Evolutionary conservation across 1,140 invertebrate species (phyloP).

Genomic region (Trigoniulus corallinus): DNA sequence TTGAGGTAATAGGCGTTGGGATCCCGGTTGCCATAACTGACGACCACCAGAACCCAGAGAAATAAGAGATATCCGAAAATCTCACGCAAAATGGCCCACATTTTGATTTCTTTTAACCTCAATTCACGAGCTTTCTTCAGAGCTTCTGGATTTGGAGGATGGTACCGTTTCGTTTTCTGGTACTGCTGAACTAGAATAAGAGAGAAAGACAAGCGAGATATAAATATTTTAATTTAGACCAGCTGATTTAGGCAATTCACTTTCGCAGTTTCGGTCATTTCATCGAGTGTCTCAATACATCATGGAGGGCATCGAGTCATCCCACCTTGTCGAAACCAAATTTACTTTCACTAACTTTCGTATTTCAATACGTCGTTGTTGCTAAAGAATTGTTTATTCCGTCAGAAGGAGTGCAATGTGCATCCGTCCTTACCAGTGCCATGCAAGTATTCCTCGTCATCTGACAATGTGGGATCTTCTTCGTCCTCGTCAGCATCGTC

Average conservation of each 20-base stretch:
- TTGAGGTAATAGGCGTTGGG: slow-evolving; percentile 26
- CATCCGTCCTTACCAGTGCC: not conserved
- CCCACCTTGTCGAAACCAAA: too few relatives aligned
- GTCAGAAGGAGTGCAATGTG: too few relatives aligned
- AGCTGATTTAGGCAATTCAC: not conserved
- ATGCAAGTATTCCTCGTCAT: slow-evolving; percentile 17
- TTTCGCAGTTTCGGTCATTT: not conserved
- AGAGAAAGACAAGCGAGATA: not conserved
- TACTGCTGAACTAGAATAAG: not conserved
- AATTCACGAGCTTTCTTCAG: slow-evolving; percentile 26
- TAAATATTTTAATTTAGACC: not conserved
- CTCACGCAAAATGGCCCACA: slow-evolving; percentile 29
- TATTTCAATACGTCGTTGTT: too few relatives aligned
- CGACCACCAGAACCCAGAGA: slow-evolving; percentile 29
- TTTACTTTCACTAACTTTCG: too few relatives aligned
- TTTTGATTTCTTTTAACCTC: slow-evolving; percentile 29
- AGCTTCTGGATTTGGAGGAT: slow-evolving; percentile 14
- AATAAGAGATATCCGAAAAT: slow-evolving; percentile 31
- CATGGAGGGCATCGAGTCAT: too few relatives aligned
- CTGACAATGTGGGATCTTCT: slow-evolving; percentile 20
- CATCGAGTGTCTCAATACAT: not conserved
- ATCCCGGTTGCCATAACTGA: slow-evolving; percentile 30
- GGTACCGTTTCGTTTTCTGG: not conserved
- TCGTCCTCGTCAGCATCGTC: slow-evolving; percentile 34
- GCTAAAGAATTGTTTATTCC: too few relatives aligned